Evolutionary conservation across 2,113 vertebrate species (phyloP).

Genomic region (Oreochromis spilurus): DNA sequence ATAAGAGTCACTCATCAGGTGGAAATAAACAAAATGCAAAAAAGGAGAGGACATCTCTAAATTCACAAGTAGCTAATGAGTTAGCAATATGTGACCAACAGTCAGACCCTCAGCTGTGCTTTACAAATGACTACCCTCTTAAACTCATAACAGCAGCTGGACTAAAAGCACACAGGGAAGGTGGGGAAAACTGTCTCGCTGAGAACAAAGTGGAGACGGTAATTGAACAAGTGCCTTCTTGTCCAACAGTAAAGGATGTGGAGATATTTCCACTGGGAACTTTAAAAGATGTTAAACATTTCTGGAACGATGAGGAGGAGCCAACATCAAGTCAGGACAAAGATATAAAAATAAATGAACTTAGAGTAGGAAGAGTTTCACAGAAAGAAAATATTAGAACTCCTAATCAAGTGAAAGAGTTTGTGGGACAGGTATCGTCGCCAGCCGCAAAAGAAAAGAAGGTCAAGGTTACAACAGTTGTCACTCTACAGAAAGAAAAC

Average conservation of each 20-base stretch:
- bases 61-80: constrained; percentile 35
- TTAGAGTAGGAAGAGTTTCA: not conserved
- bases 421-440: not conserved
- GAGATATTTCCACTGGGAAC: not conserved
- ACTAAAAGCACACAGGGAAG: not conserved
- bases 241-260: not conserved
- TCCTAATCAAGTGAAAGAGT: not conserved
- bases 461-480: not conserved
- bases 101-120: not conserved
- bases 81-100: not conserved
- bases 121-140: not conserved
- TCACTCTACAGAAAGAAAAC: constrained; percentile 5
- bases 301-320: not conserved
- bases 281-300: not conserved
- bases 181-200: not conserved
- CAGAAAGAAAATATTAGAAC: not conserved
- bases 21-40: constrained; percentile 21
- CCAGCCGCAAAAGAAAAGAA: not conserved
- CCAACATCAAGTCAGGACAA: not conserved
- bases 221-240: not conserved
- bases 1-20: not conserved
- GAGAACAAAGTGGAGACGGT: not conserved
- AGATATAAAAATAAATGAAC: not conserved
- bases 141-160: not conserved
- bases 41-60: not conserved